These are phyloP conservation scores for Perca flavescens DNA, from an alignment of 2,113 vertebrate species.

Conservation along the genomic window DNA sequence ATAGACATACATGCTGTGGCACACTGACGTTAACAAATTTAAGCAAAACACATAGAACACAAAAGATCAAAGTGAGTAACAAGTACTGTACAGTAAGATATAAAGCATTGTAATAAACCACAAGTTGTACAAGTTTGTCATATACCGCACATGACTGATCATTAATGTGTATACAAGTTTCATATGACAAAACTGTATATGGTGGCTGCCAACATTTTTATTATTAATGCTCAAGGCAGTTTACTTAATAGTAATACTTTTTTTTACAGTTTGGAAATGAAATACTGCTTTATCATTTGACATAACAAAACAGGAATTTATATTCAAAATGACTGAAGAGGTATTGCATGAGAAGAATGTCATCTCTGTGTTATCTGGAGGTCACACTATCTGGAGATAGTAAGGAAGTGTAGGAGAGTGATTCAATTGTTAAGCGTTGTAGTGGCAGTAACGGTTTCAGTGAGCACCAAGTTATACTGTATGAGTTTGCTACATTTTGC, in stretches of 20 bases:
- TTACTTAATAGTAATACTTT: neutral
- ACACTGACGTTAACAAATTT: conserved; percentile 7
- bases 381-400: conserved; percentile 6
- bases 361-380: neutral
- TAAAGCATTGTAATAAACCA: conserved; percentile 23
- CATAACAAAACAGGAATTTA: neutral
- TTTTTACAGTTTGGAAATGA: conserved; percentile 15
- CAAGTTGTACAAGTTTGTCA: conserved; percentile 12
- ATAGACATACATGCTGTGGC: conserved; percentile 29
- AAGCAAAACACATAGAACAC: conserved; percentile 21
- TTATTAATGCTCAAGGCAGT: conserved; percentile 20
- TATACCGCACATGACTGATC: conserved; percentile 12
- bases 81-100: conserved; percentile 30
- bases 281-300: neutral
- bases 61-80: conserved; percentile 22
- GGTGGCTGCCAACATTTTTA: neutral
- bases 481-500: conserved; percentile 10
- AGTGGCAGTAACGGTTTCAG: conserved; percentile 46
- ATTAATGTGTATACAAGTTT: conserved; percentile 10
- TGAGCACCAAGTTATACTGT: conserved; percentile 42
- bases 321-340: conserved; percentile 13
- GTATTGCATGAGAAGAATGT: conserved; percentile 18
- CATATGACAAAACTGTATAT: conserved; percentile 21
- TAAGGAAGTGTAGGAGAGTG: neutral
- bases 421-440: conserved; percentile 26